Evolutionary conservation across 2,797 vertebrate genomes (phyloP).

Genomic region (Lophotriccus pileatus): DNA sequence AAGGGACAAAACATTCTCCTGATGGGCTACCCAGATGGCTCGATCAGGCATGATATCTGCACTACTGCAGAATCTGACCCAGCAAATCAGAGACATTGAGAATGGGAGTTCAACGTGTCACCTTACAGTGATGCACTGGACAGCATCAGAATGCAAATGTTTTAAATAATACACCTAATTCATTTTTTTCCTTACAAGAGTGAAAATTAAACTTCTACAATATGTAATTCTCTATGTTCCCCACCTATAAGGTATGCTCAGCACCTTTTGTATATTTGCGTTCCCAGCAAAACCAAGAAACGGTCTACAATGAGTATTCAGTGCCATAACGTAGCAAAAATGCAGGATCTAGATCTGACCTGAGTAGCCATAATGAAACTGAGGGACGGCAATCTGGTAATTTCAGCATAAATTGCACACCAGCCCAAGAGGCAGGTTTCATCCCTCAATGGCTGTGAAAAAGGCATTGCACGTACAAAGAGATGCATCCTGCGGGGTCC

Average conservation of each 20-base stretch:
- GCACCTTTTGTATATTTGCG: not conserved
- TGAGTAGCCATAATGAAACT: not conserved
- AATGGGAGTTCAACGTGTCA: not conserved
- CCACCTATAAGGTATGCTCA: not conserved
- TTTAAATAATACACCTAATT: not conserved
- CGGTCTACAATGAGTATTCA: not conserved
- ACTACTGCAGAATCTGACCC: not conserved
- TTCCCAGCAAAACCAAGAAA: not conserved
- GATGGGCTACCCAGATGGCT: not conserved
- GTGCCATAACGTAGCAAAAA: not conserved
- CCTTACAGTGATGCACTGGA: not conserved
- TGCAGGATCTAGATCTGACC: not conserved
- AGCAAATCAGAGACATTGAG: not conserved
- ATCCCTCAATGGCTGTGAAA: not conserved
- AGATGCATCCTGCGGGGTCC: not conserved
- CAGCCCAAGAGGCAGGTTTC: not conserved
- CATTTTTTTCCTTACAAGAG: not conserved
- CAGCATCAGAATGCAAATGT: not conserved
- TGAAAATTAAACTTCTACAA: not conserved
- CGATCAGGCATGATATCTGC: not conserved
- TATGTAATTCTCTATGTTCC: not conserved
- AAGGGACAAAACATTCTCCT: not conserved
- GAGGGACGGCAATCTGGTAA: not conserved
- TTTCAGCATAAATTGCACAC: not conserved
- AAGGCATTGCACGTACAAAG: slow-evolving; percentile 2